Evolutionary conservation across 2,888 invertebrate genomes (phyloP).

Genomic region (Lithodes maja): DNA sequence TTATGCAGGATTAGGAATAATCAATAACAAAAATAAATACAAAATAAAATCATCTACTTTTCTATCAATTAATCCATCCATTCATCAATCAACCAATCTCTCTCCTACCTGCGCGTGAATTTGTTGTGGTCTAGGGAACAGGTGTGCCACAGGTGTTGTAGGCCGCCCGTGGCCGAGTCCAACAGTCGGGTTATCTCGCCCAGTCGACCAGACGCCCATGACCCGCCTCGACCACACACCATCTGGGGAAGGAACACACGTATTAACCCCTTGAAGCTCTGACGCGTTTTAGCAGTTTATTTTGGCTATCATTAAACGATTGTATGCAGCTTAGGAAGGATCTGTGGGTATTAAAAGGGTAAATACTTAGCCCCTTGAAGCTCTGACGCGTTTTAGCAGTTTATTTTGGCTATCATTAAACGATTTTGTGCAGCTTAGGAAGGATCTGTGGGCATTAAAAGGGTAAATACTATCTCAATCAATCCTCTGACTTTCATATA

Average conservation of each 20-base stretch:
- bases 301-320: too few species aligned
- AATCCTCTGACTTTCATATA: too few species aligned
- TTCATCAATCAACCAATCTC: neutral
- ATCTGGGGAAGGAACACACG: conserved; percentile 54
- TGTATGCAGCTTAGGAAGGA: too few species aligned
- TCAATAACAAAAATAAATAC: neutral
- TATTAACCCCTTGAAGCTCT: too few species aligned
- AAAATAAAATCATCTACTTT: neutral
- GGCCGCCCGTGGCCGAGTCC: conserved; percentile 63
- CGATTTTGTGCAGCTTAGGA: too few species aligned
- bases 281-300: too few species aligned
- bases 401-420: too few species aligned
- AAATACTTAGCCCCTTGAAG: too few species aligned
- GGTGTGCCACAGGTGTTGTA: conserved; percentile 62
- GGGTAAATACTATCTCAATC: too few species aligned
- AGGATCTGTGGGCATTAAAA: too few species aligned
- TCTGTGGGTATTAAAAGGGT: too few species aligned
- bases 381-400: too few species aligned
- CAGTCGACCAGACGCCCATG: conserved; percentile 57
- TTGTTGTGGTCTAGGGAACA: conserved; percentile 50
- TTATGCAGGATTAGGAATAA: neutral
- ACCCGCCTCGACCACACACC: conserved; percentile 64
- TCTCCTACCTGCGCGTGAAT: conserved; percentile 52
- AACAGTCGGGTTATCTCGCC: conserved; percentile 46
- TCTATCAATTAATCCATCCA: neutral